Evolutionary conservation across 2,888 invertebrate species (phyloP), one percentile per base, ranked within the genome.

Genomic region (Lepidocyrtoides sp.): DNA sequence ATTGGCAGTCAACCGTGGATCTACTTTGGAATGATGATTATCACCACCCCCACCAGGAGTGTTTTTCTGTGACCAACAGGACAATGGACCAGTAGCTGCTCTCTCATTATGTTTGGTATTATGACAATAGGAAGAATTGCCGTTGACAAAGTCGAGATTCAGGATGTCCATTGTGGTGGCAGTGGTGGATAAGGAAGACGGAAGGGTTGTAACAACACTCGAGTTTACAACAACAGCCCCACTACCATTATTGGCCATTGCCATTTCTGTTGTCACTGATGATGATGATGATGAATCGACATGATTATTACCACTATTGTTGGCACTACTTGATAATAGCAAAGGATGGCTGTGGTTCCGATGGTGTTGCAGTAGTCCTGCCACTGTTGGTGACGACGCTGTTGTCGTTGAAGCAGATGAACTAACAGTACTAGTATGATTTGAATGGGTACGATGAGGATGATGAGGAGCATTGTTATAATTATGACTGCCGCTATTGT

Each of bases 81-180:
- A 88, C 77, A 83, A 75, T 51, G 91, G 83, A 79, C 54, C 48
- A 86, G 60, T 54, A 44, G 44, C 29, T 8, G 8, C 66, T 51
- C 66, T 26, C 32, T 60, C 83, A 48, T 75, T 75, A 36, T 48
- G 57, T 23, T 77, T 84, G 20, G 66, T 44, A 54, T 91, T 86
- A 44, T 81, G 81, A 75, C 63, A 83, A 83, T 91, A 89, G 77
- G 85, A 91, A 85, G 85, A 85, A 77, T 90, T 90, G 79, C 90
- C 90, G 81, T 91, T 91, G 85, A 91, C 91, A 89, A 91, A 91
- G 86, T 91, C 91, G 69, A 91, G 91, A 75, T 91, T 91, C 44
- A 91, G 89, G 85, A 89, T 72, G 85, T 91, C 89, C 72, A 89
- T 91, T 84, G 89, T 85, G 20, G 60, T 36, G n/a, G 72, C 54